Base-by-base conservation (phyloP, 2,888 invertebrate genomes). In the Epistrophella euchroma region DNA sequence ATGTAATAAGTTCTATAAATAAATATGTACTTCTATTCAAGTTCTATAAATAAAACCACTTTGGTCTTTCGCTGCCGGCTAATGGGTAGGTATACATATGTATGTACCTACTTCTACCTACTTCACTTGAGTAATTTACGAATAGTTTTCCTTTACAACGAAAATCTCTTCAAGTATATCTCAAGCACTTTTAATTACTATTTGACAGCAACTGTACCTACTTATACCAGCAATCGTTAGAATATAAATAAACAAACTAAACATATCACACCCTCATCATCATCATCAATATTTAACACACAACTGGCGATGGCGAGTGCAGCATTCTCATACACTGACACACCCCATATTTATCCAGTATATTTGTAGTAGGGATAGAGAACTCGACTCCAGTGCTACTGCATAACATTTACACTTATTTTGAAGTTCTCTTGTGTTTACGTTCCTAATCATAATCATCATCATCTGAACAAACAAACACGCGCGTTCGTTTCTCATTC, bases 381-480 rank as follows among this genome's bases (percentile, higher is more conserved):
- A 60, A 28, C 52, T 28, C n/a, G 22, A 22, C 17, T 43, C 22
- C 15, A 13, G 2, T 4, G 40, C 22, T 22, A 13, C n/a, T n/a
- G n/a, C n/a, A n/a, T n/a, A 66, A 19, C 25, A 58, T 45, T 43
- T 43, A 25, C 25, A 71, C 35, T 80, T 50, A 22, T 66, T 68
- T 60, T 55, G 28, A 68, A 62, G 56, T 73, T 55, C 43, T 45
- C 32, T 58, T 73, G 50, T 86, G 74, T 82, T 86, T 86, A 82
- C 64, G 45, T 78, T 78, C 82, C 77, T 78, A 77, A 82, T 82
- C 86, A 86, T 74, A 82, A 86, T 86, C 77, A 78, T 70, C 86
- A 32, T 32, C 86, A 82, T 77, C 62, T 77, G 73, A 72, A 76
- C 62, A 81, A 85, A 85, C 72, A 76, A 52, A 66, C 55, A 76